phyloP scores from a whole-genome alignment of 2,797 vertebrate genomes.

The Syncerus caffer region DNA sequence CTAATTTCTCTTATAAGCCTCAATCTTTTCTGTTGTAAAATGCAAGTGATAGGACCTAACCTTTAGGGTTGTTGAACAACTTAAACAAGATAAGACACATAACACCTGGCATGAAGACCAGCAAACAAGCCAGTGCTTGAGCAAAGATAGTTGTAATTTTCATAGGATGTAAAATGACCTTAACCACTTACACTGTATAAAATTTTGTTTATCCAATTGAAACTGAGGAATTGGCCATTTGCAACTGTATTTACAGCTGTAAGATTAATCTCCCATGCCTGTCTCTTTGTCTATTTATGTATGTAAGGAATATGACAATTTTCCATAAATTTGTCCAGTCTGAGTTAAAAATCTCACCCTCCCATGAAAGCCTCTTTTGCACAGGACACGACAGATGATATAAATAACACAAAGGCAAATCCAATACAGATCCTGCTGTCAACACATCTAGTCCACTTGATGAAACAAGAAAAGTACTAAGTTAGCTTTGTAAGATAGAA shows the following conservation, averaged over 20 bases:
- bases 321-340: neutral
- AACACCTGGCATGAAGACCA: neutral
- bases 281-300: neutral
- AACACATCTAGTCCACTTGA: neutral
- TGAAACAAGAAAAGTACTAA: neutral
- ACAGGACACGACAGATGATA: no score
- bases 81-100: neutral
- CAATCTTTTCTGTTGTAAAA: neutral
- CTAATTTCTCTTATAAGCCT: neutral
- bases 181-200: neutral
- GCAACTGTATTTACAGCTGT: neutral
- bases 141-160: neutral
- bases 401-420: neutral
- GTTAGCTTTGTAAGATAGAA: neutral
- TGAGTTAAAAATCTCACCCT: neutral
- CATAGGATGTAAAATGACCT: neutral
- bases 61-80: neutral
- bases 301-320: neutral
- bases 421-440: neutral
- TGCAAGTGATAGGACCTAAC: neutral
- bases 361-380: neutral
- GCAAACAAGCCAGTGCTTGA: neutral
- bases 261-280: neutral
- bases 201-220: neutral
- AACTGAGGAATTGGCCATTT: neutral